Evolutionary conservation across 2,113 vertebrate species (phyloP).

Genomic region (Todiramphus saurophagus): DNA sequence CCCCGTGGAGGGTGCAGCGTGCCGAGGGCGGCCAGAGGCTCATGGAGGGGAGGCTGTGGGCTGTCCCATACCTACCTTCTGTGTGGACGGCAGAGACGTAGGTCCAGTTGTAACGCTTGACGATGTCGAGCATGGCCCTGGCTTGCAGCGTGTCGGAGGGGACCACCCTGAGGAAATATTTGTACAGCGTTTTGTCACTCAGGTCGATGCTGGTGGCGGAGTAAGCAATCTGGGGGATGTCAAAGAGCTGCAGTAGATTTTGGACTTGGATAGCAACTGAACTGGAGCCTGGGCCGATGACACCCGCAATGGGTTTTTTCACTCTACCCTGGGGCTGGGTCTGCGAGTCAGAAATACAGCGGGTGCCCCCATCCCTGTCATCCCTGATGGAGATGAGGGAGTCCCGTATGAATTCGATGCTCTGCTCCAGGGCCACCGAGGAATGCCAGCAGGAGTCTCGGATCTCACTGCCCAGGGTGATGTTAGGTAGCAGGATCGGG

Average conservation of each 20-base stretch:
- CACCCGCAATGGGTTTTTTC: constrained; percentile 96
- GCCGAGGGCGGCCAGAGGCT: neutral
- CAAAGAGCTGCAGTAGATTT: constrained; percentile 96
- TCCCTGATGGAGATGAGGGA: constrained; percentile 97
- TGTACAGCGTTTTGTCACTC: constrained; percentile 97
- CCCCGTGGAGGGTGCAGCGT: neutral
- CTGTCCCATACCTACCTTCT: constrained; percentile 85
- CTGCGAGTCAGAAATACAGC: constrained; percentile 88
- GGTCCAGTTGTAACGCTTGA: constrained; percentile 98
- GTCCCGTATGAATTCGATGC: constrained; percentile 98
- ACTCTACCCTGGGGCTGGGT: constrained; percentile 79
- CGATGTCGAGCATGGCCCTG: constrained; percentile 95
- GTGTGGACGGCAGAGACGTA: constrained; percentile 98
- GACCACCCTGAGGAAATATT: constrained; percentile 97
- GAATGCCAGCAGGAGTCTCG: constrained; percentile 99
- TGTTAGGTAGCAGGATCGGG: constrained; percentile 90
- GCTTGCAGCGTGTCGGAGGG: constrained; percentile 96
- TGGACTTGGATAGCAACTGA: constrained; percentile 99
- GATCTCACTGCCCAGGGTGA: constrained; percentile 97
- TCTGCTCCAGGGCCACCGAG: constrained; percentile 96
- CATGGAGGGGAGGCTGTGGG: neutral
- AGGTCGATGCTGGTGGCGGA: constrained; percentile 97
- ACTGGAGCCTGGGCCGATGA: constrained; percentile 98
- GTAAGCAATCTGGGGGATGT: constrained; percentile 98
- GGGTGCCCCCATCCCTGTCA: constrained; percentile 89